Evolutionary conservation across 1,140 invertebrate genomes (phyloP).

Genomic region (Drosophila neocordata): DNA sequence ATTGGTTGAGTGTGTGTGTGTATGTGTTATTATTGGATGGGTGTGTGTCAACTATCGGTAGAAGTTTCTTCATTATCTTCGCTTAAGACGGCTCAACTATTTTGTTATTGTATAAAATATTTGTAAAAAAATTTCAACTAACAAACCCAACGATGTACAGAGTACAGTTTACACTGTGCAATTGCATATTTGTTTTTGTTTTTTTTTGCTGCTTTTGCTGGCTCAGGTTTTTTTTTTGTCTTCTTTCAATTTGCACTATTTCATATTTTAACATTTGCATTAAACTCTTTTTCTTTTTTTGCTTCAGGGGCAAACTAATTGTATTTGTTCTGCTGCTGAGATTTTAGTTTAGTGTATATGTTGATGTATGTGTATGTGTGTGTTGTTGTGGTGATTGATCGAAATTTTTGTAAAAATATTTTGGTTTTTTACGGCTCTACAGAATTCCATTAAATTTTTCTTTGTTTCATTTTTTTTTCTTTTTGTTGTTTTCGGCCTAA

Average conservation of each 20-base stretch:
- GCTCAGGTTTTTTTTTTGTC: slow-evolving; percentile 45
- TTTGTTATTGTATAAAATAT: slow-evolving; percentile 61
- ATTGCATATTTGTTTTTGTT: slow-evolving; percentile 3
- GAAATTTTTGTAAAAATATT: slow-evolving; percentile 72
- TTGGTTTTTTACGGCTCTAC: slow-evolving; percentile 35
- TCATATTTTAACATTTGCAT: slow-evolving; percentile 54
- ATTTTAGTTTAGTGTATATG: slow-evolving; percentile 27
- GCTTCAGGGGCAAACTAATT: slow-evolving; percentile 4
- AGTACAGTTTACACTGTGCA: slow-evolving; percentile 75
- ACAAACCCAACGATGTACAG: slow-evolving; percentile 67
- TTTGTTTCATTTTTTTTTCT: slow-evolving; percentile 4
- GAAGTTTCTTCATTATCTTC: slow-evolving; percentile 35
- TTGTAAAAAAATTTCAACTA: slow-evolving; percentile 76
- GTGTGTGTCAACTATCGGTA: slow-evolving; percentile 73
- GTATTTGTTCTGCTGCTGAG: slow-evolving; percentile 24
- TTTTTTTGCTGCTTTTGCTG: slow-evolving; percentile 30
- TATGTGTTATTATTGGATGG: slow-evolving; percentile 39
- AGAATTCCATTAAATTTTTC: slow-evolving; percentile 29
- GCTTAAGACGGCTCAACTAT: slow-evolving; percentile 66
- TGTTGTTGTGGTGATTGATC: slow-evolving; percentile 36
- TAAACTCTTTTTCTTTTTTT: slow-evolving; percentile 21
- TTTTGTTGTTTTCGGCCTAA: slow-evolving; percentile 44
- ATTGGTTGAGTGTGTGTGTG: slow-evolving; percentile 35
- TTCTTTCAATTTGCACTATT: slow-evolving; percentile 59
- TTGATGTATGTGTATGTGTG: slow-evolving; percentile 33